Evolutionary conservation across 2,113 vertebrate genomes (phyloP).

Genomic region (Lophura nycthemera): DNA sequence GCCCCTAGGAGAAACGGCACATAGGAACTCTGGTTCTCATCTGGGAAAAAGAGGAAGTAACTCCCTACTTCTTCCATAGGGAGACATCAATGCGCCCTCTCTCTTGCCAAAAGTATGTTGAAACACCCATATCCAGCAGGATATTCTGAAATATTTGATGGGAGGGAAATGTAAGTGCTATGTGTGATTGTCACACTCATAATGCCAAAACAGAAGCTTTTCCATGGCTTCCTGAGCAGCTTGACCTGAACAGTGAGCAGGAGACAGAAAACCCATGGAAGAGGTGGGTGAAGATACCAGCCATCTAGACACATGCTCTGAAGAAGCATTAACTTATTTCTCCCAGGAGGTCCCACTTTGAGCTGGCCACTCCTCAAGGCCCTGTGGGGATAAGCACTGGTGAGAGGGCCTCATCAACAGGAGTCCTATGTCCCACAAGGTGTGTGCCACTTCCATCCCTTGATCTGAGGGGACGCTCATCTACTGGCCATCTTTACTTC

Average conservation of each 20-base stretch:
- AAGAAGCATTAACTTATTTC: background rate
- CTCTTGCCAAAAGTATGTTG: fast-evolving
- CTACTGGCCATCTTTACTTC: background rate
- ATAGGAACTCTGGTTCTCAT: background rate
- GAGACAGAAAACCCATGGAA: background rate
- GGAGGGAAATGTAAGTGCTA: background rate
- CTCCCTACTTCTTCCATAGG: background rate
- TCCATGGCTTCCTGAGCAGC: background rate
- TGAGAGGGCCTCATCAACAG: background rate
- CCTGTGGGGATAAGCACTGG: background rate
- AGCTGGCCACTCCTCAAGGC: background rate
- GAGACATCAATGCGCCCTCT: background rate
- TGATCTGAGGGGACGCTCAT: background rate
- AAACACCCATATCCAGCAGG: background rate
- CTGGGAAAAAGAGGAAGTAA: background rate
- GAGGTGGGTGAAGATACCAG: background rate
- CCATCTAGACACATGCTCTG: background rate
- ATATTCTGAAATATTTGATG: background rate
- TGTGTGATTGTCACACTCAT: fast-evolving
- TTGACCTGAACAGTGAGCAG: background rate
- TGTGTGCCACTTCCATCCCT: background rate
- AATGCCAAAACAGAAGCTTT: background rate
- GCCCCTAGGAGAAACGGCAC: background rate
- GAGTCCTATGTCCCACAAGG: fast-evolving
- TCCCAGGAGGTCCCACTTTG: background rate